A percentile compares a stretch with the other conserved stretches of the same genome.
These are phyloP conservation scores for Bambusicola thoracicus DNA, from an alignment of 2,113 vertebrate species.

Conservation along the genomic window DNA sequence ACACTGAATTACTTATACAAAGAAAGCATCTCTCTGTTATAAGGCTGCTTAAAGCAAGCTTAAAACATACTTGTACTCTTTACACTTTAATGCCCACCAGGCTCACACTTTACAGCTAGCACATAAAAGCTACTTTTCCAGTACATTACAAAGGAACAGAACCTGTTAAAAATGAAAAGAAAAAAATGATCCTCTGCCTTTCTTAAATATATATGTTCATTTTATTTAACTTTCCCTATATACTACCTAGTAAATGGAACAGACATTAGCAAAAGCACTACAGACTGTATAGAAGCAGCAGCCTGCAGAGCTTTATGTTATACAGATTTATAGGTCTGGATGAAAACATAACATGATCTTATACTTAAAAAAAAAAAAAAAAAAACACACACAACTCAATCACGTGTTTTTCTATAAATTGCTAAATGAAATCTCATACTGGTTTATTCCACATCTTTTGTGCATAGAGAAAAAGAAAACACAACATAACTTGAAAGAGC, in stretches of 20 bases:
- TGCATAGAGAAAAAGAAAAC: background rate
- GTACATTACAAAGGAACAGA: background rate
- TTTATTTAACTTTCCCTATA: background rate
- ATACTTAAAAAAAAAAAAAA: background rate
- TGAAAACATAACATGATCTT: background rate
- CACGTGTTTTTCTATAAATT: background rate
- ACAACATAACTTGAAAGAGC: background rate
- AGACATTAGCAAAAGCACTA: background rate
- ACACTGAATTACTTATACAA: background rate
- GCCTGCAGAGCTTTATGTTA: background rate
- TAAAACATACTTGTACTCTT: background rate
- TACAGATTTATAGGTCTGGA: background rate
- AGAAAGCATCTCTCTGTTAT: background rate
- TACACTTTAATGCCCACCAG: background rate
- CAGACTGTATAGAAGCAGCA: background rate
- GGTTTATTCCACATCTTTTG: background rate
- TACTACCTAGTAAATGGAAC: background rate
- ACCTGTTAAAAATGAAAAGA: background rate
- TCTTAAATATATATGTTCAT: background rate
- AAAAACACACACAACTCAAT: background rate
- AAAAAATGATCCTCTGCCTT: rapidly evolving
- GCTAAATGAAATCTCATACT: background rate
- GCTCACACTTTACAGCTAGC: background rate
- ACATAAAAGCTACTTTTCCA: background rate
- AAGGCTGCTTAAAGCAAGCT: background rate